Evolutionary conservation across 2,888 invertebrate species (phyloP).

Genomic region (Dascillus cervinus): DNA sequence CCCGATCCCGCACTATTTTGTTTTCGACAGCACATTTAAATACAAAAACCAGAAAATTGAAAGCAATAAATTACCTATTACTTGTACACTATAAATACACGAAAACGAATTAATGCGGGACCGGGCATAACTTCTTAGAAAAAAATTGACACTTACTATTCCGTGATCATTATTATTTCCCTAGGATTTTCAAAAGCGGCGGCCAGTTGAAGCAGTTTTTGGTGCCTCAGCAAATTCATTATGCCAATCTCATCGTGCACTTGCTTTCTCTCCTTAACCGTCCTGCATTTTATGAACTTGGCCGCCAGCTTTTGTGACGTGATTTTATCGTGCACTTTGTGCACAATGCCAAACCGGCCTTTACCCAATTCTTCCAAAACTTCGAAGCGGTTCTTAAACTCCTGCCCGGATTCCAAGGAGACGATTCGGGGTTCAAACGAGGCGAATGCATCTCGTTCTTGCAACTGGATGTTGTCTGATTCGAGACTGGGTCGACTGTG

Average conservation of each 20-base stretch:
- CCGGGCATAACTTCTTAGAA: neutral
- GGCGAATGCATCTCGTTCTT: slow-evolving; percentile 35
- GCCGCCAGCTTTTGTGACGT: slow-evolving; percentile 66
- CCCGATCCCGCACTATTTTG: no score
- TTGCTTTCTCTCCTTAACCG: slow-evolving; percentile 63
- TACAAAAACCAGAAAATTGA: no score
- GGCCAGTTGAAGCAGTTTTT: slow-evolving; percentile 73
- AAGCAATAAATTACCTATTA: no score
- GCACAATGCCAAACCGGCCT: slow-evolving; percentile 66
- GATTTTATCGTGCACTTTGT: slow-evolving; percentile 58
- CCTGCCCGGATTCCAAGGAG: slow-evolving; percentile 46
- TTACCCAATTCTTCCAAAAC: slow-evolving; percentile 68
- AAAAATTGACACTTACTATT: slow-evolving; percentile 64
- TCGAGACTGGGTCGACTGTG: slow-evolving; percentile 55
- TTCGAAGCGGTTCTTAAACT: slow-evolving; percentile 55
- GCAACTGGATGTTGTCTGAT: slow-evolving; percentile 46
- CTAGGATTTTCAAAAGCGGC: slow-evolving; percentile 72
- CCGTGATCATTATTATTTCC: slow-evolving; percentile 80
- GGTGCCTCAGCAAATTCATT: slow-evolving; percentile 78
- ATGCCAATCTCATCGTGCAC: slow-evolving; percentile 78
- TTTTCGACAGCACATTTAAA: no score
- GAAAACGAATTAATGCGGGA: no score
- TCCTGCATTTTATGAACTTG: slow-evolving; percentile 71
- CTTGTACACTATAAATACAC: no score
- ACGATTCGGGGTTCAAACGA: slow-evolving; percentile 40